Conservation (phyloP, 2,797 vertebrate species). For the Typhlichthys eigenmanni region DNA sequence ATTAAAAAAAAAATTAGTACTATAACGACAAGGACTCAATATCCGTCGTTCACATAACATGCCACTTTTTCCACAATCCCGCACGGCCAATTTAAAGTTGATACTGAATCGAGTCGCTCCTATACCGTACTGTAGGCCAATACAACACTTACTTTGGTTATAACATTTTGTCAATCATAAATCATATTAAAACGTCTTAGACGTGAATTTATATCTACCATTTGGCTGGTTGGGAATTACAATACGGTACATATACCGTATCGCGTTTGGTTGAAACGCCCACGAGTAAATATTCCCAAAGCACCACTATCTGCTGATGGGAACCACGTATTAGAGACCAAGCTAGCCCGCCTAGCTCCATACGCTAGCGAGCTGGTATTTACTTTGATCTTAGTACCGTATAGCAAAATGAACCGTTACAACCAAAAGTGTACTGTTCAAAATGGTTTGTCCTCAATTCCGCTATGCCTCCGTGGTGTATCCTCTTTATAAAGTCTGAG, state of each 20-base stretch:
- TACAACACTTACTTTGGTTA: constrained; percentile 3
- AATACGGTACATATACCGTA: background rate
- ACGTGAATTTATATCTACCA: background rate
- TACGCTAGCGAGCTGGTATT: constrained; percentile 4
- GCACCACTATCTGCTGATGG: constrained; percentile 3
- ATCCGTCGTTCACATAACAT: constrained; percentile 1
- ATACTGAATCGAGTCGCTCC: constrained; percentile 7
- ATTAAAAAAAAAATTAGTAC: background rate
- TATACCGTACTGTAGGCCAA: background rate
- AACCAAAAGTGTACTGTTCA: background rate
- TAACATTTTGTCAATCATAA: background rate
- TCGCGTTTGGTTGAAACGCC: background rate
- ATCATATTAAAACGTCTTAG: background rate
- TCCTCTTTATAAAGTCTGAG: constrained; percentile 15
- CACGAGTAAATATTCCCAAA: background rate
- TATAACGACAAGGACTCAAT: background rate
- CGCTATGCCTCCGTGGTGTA: background rate
- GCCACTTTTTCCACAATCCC: constrained; percentile 19
- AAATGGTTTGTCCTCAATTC: too few species aligned
- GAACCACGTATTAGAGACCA: constrained; percentile 3
- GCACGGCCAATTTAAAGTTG: constrained; percentile 22
- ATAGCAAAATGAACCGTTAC: background rate
- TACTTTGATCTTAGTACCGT: background rate
- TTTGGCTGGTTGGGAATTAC: background rate
- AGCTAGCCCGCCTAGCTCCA: constrained; percentile 22